Evolutionary conservation across 2,113 vertebrate species (phyloP), one percentile per base, ranked within the genome.

Genomic region (Pipra filicauda): DNA sequence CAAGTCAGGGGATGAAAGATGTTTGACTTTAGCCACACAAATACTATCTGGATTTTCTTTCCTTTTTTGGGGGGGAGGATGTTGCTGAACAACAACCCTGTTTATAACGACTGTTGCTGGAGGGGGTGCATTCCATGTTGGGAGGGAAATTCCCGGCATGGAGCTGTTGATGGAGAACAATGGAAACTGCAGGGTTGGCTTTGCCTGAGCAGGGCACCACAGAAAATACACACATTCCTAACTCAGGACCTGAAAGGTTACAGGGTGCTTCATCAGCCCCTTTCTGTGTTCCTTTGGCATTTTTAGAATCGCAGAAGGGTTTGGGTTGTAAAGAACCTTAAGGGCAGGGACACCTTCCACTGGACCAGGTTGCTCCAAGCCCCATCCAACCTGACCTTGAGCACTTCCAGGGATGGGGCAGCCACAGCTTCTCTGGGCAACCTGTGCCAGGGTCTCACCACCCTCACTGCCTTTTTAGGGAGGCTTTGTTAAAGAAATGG

Each of bases 101-200:
- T 59, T 85, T 46, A 3, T 31, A 51, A 12, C 6, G 18, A 15
- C 5, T 2, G 1, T 37, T 49, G 27, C 33, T 37, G 21, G 49
- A 19, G 16, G 5, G 3, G 8, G 17, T 12, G 41, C 0, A 0
- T 26, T 13, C 49, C 0, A 0, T 22, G 11, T 8, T 58, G 58
- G 44, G 39, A 49, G 19, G 51, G 24, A 16, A 8, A 31, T 37
- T 59, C 3, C 8, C 0, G 5, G 28, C 2, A 0, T 3, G 20
- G 22, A 28, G 41, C 3, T 43, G n/a, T 44, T 41, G 49, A 27
- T 62, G 55, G 57, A 31, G 61, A 39, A 15, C 1, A 4, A 8
- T 41, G 41, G 8, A 7, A n/a, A 9, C 2, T 2, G 18, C 51
- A 48, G 24, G 49, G 37, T 11, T 59, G 14, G 12, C 43, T 57